Percentiles rank a stretch among this genome's conserved stretches.
These are phyloP conservation scores for Gymnoscelis rufifasciata DNA, from an alignment of 2,888 invertebrate genomes.

Conservation along the genomic window DNA sequence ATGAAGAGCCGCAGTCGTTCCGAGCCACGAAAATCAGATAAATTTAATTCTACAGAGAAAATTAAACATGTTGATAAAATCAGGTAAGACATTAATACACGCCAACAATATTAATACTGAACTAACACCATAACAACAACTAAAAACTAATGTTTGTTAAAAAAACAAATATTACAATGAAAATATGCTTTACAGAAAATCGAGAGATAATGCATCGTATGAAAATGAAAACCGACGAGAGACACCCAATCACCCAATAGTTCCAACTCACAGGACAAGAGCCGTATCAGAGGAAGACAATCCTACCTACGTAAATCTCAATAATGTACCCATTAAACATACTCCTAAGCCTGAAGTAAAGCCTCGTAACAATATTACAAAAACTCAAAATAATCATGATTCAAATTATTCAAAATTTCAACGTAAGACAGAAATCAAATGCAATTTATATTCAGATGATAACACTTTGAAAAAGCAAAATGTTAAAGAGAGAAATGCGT, in stretches of 20 bases:
- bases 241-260: constrained; percentile 10
- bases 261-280: constrained; percentile 18
- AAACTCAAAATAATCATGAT: constrained; percentile 22
- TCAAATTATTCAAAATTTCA: constrained; percentile 17
- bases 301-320: constrained; percentile 45
- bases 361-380: constrained; percentile 25
- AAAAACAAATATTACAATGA: neutral
- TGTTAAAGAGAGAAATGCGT: constrained; percentile 5
- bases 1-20: constrained; percentile 54
- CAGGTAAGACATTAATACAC: neutral
- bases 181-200: constrained; percentile 26
- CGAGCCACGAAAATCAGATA: constrained; percentile 54
- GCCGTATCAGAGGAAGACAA: constrained; percentile 31
- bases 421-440: constrained; percentile 22
- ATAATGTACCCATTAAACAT: constrained; percentile 25
- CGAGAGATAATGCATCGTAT: constrained; percentile 25
- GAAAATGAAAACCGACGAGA: constrained; percentile 22
- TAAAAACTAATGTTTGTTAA: neutral
- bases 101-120: neutral
- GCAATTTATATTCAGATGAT: constrained; percentile 3
- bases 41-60: constrained; percentile 32
- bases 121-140: neutral
- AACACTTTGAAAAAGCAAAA: constrained; percentile 5
- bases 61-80: constrained; percentile 27
- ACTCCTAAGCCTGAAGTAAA: constrained; percentile 29